phyloP scores from a whole-genome alignment of 2,113 vertebrate species.

The Falcunculus frontatus region DNA sequence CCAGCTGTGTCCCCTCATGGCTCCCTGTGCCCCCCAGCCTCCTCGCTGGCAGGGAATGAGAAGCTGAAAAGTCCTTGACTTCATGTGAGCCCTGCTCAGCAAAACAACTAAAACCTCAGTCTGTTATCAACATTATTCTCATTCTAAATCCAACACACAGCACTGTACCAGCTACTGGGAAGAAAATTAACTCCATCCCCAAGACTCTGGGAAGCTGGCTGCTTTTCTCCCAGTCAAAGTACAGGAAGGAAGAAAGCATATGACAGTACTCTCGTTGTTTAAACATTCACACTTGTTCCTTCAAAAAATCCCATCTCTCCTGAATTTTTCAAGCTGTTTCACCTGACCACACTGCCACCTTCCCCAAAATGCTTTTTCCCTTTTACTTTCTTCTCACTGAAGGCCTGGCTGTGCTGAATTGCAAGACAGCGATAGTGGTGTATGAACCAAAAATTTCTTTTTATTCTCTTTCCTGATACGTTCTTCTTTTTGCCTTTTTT shows the following conservation, averaged over 20 bases:
- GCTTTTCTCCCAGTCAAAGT: not conserved
- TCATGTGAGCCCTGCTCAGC: not conserved
- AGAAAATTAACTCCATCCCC: not conserved
- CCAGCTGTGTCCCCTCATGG: not conserved
- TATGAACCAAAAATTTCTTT: not conserved
- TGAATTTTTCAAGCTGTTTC: not conserved
- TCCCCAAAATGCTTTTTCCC: not conserved
- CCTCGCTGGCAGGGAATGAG: rapidly evolving
- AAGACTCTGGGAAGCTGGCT: not conserved
- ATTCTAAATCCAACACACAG: not conserved
- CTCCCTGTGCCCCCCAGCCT: not conserved
- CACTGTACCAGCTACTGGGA: not conserved
- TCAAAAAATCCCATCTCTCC: not conserved
- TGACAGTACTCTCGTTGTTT: not conserved
- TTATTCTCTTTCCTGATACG: not conserved
- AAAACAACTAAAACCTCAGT: not conserved
- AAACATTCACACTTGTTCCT: not conserved
- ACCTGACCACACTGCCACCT: not conserved
- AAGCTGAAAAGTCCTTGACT: not conserved
- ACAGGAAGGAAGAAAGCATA: not conserved
- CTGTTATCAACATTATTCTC: not conserved
- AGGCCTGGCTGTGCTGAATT: not conserved
- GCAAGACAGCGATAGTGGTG: not conserved
- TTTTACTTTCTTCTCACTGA: not conserved
- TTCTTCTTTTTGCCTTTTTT: not conserved